Percentiles rank a stretch among this genome's conserved stretches.
phyloP scores from a whole-genome alignment of 2,113 vertebrate genomes.

The Poeciliopsis occidentalis region DNA sequence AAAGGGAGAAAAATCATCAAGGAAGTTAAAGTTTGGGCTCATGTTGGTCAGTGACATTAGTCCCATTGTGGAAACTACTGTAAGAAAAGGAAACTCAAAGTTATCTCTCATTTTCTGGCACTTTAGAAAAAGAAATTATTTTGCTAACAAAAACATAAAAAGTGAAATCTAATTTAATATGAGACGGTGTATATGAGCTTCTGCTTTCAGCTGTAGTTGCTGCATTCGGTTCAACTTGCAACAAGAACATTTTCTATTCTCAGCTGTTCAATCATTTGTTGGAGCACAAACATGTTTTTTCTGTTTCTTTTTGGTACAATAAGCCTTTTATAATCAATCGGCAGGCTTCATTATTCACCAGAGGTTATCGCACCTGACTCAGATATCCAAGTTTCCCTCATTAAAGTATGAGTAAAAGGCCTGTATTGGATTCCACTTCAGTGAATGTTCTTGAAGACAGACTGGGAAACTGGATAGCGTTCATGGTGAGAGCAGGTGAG shows the following conservation, averaged over 20 bases:
- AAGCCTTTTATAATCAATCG: not conserved
- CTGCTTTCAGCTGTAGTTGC: too few species aligned
- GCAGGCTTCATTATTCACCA: not conserved
- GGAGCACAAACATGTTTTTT: not conserved
- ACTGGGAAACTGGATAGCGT: conserved; percentile 63
- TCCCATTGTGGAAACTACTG: not conserved
- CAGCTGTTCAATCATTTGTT: not conserved
- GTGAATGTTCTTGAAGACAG: conserved; percentile 50
- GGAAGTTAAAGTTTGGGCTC: too few species aligned
- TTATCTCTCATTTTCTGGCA: too few species aligned
- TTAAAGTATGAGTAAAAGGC: conserved; percentile 48
- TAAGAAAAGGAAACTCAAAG: not conserved
- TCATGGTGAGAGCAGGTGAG: conserved; percentile 63
- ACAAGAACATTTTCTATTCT: not conserved
- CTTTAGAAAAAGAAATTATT: too few species aligned
- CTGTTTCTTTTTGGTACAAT: not conserved
- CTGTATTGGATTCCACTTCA: conserved; percentile 63
- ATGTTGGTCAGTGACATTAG: too few species aligned
- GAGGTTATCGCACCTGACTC: conserved; percentile 2
- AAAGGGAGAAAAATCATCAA: too few species aligned
- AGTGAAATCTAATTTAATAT: not conserved
- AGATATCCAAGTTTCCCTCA: conserved; percentile 45
- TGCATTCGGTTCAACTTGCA: not conserved
- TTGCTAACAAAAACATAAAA: not conserved
- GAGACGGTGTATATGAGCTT: not conserved